These are phyloP conservation scores for Zaprionus taronus DNA, from an alignment of 1,140 invertebrate species.

Conservation along the genomic window DNA sequence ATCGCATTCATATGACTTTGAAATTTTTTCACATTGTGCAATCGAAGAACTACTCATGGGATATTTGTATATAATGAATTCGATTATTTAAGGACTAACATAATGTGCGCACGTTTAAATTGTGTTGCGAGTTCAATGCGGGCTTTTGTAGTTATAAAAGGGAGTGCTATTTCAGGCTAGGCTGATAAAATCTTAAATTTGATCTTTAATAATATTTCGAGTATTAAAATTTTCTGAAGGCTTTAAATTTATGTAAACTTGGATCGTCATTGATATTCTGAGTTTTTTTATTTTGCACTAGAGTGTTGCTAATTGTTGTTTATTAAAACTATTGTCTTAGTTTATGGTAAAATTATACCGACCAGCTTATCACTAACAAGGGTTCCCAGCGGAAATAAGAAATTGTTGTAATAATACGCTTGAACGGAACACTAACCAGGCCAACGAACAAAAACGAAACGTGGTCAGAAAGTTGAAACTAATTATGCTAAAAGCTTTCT, in stretches of 20 bases:
- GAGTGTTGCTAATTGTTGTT: neutral
- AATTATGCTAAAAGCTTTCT: slow-evolving; percentile 80
- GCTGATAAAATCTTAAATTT: too few relatives aligned
- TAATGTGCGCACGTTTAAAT: neutral
- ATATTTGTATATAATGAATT: slow-evolving; percentile 65
- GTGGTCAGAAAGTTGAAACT: slow-evolving; percentile 80
- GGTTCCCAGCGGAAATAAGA: slow-evolving; percentile 14
- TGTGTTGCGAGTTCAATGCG: neutral
- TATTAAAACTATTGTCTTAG: neutral
- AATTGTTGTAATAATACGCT: slow-evolving; percentile 46
- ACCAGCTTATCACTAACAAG: neutral
- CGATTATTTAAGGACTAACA: neutral
- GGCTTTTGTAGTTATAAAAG: slow-evolving; percentile 37
- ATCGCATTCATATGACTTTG: neutral
- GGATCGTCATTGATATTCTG: neutral
- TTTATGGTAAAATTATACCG: slow-evolving; percentile 5
- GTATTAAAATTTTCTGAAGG: neutral
- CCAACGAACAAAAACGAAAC: slow-evolving; percentile 79
- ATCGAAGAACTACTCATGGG: slow-evolving; percentile 60
- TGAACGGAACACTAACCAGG: slow-evolving; percentile 77
- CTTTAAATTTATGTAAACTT: neutral
- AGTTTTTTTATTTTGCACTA: neutral
- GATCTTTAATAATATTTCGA: too few relatives aligned
- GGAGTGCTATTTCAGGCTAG: slow-evolving; percentile 32
- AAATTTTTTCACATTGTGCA: slow-evolving; percentile 24